Evolutionary conservation across 2,888 invertebrate genomes (phyloP).

Genomic region (Miltochrista miniata): DNA sequence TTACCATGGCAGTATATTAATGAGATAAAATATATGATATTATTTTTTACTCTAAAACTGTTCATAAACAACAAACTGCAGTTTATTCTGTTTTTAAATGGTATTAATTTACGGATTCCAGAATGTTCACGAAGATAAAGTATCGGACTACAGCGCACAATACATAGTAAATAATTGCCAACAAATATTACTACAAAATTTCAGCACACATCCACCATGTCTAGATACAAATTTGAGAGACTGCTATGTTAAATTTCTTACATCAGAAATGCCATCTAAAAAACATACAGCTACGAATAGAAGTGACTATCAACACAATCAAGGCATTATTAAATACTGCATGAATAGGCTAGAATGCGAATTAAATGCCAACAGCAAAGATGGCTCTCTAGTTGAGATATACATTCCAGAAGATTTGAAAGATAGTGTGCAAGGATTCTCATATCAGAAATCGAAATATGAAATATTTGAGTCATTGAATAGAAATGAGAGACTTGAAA

Average conservation of each 20-base stretch:
- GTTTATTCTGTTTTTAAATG: too few relatives aligned
- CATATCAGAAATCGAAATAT: conserved; percentile 70
- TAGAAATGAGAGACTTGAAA: conserved; percentile 70
- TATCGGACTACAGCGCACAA: conserved; percentile 48
- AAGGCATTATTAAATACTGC: conserved; percentile 70
- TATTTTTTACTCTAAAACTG: too few relatives aligned
- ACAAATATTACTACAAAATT: conserved; percentile 59
- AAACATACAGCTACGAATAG: conserved; percentile 64
- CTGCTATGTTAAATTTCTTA: conserved; percentile 65
- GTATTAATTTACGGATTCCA: conserved; percentile 43
- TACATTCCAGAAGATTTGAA: conserved; percentile 63
- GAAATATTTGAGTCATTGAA: conserved; percentile 67
- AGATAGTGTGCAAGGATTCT: conserved; percentile 58
- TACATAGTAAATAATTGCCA: conserved; percentile 65
- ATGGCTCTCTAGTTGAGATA: conserved; percentile 61
- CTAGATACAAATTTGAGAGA: conserved; percentile 51
- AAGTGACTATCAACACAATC: conserved; percentile 48
- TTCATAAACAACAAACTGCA: too few relatives aligned
- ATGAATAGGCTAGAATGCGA: conserved; percentile 69
- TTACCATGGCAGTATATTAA: too few relatives aligned
- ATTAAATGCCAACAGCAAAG: conserved; percentile 55
- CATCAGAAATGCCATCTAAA: conserved; percentile 58
- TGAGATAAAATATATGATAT: too few relatives aligned
- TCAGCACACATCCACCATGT: conserved; percentile 72
- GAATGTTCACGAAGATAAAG: conserved; percentile 71